Evolutionary conservation across 1,140 invertebrate species (phyloP).

Genomic region (Aphaenogaster floridana): DNA sequence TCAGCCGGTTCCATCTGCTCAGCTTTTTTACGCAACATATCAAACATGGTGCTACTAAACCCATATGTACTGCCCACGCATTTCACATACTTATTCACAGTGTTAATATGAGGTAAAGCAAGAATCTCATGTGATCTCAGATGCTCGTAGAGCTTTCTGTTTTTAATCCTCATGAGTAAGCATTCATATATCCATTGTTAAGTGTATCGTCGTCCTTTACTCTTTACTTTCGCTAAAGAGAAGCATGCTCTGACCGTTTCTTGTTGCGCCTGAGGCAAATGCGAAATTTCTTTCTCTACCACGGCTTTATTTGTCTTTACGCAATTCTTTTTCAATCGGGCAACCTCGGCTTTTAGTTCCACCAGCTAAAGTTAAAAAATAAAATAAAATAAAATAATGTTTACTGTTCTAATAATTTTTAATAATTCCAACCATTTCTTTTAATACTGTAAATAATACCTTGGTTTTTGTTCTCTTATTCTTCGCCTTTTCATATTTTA

Average conservation of each 20-base stretch:
- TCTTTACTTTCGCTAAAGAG: neutral
- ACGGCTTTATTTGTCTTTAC: neutral
- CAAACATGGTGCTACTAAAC: neutral
- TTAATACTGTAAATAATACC: too few relatives aligned
- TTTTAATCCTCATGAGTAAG: neutral
- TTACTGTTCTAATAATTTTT: too few relatives aligned
- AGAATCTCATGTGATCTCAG: neutral
- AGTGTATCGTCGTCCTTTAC: neutral
- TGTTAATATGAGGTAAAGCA: neutral
- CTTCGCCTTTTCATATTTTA: too few relatives aligned
- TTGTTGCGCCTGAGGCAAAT: neutral
- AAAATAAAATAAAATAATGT: too few relatives aligned
- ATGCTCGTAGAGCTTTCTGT: neutral
- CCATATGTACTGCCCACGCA: neutral
- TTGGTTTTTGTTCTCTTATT: too few relatives aligned
- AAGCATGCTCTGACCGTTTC: neutral
- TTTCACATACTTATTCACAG: neutral
- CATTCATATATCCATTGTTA: neutral
- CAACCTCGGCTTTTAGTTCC: neutral
- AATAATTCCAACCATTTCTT: too few relatives aligned
- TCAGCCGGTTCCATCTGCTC: too few relatives aligned
- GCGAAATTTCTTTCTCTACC: neutral
- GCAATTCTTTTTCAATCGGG: neutral
- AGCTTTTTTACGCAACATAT: neutral
- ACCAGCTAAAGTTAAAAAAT: neutral